Base-by-base conservation (phyloP, 2,888 invertebrate genomes). In the Pristionchus japonicus region DNA sequence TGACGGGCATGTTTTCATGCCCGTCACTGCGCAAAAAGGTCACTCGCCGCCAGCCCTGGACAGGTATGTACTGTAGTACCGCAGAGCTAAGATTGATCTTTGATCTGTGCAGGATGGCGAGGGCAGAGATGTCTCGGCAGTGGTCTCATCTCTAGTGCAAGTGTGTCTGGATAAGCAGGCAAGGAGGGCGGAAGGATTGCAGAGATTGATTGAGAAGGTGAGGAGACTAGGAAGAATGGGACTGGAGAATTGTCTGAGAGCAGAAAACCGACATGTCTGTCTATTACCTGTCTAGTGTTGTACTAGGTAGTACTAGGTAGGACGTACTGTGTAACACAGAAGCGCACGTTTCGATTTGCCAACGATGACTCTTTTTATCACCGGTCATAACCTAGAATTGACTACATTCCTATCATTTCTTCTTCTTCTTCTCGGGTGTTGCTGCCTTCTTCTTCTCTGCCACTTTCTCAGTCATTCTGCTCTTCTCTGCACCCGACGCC, bases 71-170 rank as follows among this genome's bases (percentile, higher is more conserved):
- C 67, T 27, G 52, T 49, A 49, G 49, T 27, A 7, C 37, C n/a
- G n/a, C n/a, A n/a, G n/a, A n/a, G n/a, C n/a, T n/a, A n/a, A n/a
- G n/a, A n/a, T n/a, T 74, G 74, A 74, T 74, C 67, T 67, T 31
- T 74, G 74, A 40, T 37, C 23, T 74, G 11, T 40, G n/a, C n/a
- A 87, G 77, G 91, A 91, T 37, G 97, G 97, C 93, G 97, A 97
- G 34, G 91, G 90, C 3, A 96, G 97, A 91, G 98, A 98, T 95
- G 96, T 97, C 95, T 96, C 97, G 94, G 97, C 97, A 91, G 96
- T 98, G 82, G 91, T 95, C 31, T 97, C 98, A 86, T 97, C 97
- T 93, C 95, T 99, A 89, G 96, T 97, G 23, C 98, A 98, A 95
- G 95, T 98, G 86, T 95, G 98, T 82, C 95, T 98, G 88, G 98